Conservation (phyloP, 2,888 invertebrate species). For the Andrena haemorrhoa region DNA sequence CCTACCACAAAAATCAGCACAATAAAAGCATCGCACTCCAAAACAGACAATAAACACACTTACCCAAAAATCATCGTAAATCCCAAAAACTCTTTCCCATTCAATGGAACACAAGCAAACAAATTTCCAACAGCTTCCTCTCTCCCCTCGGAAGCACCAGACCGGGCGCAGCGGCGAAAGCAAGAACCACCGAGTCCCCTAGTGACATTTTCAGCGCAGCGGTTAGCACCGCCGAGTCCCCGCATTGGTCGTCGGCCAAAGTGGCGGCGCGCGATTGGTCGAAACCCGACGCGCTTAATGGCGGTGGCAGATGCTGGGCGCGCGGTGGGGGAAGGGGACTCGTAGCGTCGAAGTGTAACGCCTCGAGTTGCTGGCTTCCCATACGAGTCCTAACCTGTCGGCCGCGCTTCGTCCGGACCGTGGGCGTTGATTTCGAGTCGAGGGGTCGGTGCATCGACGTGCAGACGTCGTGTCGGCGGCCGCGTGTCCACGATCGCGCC, state of each 20-base stretch:
- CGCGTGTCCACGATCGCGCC: conserved; percentile 7
- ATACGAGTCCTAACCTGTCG: conserved; percentile 51
- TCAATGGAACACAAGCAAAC: too few relatives aligned
- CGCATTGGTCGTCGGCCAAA: conserved; percentile 40
- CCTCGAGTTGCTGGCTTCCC: conserved; percentile 18
- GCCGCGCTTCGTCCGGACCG: conserved; percentile 34
- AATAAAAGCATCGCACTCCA: too few relatives aligned
- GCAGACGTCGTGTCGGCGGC: neutral
- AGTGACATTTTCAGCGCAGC: neutral
- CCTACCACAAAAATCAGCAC: too few relatives aligned
- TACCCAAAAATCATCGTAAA: too few relatives aligned
- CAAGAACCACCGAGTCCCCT: neutral
- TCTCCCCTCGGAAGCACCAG: neutral
- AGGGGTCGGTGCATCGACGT: neutral
- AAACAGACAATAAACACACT: too few relatives aligned
- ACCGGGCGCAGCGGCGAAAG: neutral
- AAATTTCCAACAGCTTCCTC: too few relatives aligned
- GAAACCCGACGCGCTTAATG: conserved; percentile 12
- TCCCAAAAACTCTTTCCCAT: too few relatives aligned
- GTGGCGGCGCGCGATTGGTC: conserved; percentile 52
- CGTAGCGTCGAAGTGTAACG: conserved; percentile 25
- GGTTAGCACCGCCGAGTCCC: neutral
- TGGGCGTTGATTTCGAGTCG: conserved; percentile 27
- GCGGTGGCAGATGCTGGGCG: conserved; percentile 1
- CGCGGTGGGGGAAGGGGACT: conserved; percentile 22